These are phyloP conservation scores for Tretioscincus oriximinensis DNA, from an alignment of 2,113 vertebrate genomes.

Conservation along the genomic window DNA sequence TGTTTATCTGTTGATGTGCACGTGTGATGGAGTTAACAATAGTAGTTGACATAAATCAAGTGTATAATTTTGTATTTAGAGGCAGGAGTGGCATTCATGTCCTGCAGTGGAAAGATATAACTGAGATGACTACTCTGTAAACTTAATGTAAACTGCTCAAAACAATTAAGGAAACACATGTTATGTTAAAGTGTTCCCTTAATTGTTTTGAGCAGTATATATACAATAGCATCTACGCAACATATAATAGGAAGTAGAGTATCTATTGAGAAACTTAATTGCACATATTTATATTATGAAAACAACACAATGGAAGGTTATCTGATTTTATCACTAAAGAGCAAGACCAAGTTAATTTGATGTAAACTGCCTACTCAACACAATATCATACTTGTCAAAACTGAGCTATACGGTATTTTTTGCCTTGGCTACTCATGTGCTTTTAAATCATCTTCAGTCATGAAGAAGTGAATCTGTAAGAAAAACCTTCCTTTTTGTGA, in stretches of 20 bases:
- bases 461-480: no score
- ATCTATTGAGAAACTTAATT: slow-evolving; percentile 29
- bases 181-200: no score
- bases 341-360: rapidly evolving
- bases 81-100: neutral
- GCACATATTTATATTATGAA: neutral
- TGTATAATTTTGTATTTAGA: neutral
- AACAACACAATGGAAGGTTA: neutral
- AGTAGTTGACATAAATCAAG: neutral
- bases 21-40: neutral
- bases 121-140: slow-evolving; percentile 8
- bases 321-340: rapidly evolving
- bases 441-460: no score
- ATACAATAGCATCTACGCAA: neutral
- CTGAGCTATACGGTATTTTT: neutral
- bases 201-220: no score
- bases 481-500: no score
- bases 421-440: no score
- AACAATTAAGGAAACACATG: no score
- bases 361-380: rapidly evolving
- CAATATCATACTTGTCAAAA: rapidly evolving
- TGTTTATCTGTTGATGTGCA: neutral
- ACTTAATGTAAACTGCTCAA: no score
- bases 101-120: neutral
- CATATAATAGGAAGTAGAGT: neutral